Conservation (phyloP, 2,888 invertebrate genomes). For the Apeira syringaria region DNA sequence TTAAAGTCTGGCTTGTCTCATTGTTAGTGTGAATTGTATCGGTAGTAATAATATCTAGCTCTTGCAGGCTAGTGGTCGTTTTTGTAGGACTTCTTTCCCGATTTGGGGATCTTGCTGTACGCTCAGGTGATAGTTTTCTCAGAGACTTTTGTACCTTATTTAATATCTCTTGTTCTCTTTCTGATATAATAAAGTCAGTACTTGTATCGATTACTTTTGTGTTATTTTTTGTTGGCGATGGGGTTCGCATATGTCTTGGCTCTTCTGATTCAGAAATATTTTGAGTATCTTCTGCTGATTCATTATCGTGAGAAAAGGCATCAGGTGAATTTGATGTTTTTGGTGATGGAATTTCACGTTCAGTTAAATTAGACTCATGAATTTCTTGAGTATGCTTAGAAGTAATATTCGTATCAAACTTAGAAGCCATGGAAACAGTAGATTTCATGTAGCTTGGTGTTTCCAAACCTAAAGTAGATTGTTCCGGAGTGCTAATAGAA, state of each 20-base stretch:
- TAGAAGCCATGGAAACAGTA: conserved; percentile 26
- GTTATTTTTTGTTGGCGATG: conserved; percentile 46
- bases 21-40: conserved; percentile 29
- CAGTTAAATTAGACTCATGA: conserved; percentile 13
- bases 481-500: conserved; percentile 9
- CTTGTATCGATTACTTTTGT: conserved; percentile 39
- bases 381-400: conserved; percentile 30
- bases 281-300: conserved; percentile 12
- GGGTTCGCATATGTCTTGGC: conserved; percentile 38
- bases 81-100: conserved; percentile 55
- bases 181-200: conserved; percentile 54
- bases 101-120: conserved; percentile 54
- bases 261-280: conserved; percentile 33
- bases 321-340: conserved; percentile 16
- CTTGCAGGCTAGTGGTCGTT: conserved; percentile 52
- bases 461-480: conserved; percentile 35
- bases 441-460: conserved; percentile 32
- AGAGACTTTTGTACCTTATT: conserved; percentile 67
- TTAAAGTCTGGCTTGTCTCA: conserved; percentile 24
- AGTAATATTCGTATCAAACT: conserved; percentile 29
- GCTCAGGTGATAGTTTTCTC: conserved; percentile 67
- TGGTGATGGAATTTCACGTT: conserved; percentile 17
- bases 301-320: conserved; percentile 21
- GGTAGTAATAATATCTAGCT: conserved; percentile 46
- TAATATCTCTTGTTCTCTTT: conserved; percentile 66